Base-by-base conservation (phyloP, 1,140 invertebrate species). In the Mizuhopecten yessoensis region DNA sequence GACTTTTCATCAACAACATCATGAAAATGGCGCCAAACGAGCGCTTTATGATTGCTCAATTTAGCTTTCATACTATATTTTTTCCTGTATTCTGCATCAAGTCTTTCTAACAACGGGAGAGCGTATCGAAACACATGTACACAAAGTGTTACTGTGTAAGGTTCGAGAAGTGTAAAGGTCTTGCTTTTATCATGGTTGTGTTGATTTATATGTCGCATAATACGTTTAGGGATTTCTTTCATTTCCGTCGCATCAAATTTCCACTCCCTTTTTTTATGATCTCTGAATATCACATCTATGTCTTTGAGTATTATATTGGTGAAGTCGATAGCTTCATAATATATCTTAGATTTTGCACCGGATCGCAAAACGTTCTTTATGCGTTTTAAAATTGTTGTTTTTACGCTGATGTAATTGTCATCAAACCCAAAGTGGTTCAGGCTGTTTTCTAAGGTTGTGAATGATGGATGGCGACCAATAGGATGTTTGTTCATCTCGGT, bases 211-310 rank as follows among this genome's bases (percentile, higher is more conserved):
- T 17, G 5, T 0, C 39, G 2, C 10, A 75, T n/a, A 33, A 91
- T 20, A 11, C 36, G 42, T 2, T 88, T 88, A 34, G 86, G 2
- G 20, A 91, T 34, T 9, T 33, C 23, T 86, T 86, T 88, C 15
- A 91, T 86, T 33, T 91, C 33, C 10, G 45, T 34, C 20, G 36
- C 87, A 15, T 88, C n/a, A 29, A 39, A 91, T 42, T 49, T 49
- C 13, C 49, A 42, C 11, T 88, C 87, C 17, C 33, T 2, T 33
- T 34, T 36, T 11, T 33, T 0, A 0, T 88, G 3, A 34, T 91
- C 29, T 1, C 20, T 1, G 0, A 86, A 34, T 42, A 34, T 75
- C 15, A 34, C 86, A 17, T 91, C 90, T 2, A 88, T 86, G n/a
- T 88, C 20, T 33, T 34, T 23, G 23, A 91, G 45, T 45, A 88